Evolutionary conservation across 2,888 invertebrate genomes (phyloP).

Genomic region (Mayetiola destructor): DNA sequence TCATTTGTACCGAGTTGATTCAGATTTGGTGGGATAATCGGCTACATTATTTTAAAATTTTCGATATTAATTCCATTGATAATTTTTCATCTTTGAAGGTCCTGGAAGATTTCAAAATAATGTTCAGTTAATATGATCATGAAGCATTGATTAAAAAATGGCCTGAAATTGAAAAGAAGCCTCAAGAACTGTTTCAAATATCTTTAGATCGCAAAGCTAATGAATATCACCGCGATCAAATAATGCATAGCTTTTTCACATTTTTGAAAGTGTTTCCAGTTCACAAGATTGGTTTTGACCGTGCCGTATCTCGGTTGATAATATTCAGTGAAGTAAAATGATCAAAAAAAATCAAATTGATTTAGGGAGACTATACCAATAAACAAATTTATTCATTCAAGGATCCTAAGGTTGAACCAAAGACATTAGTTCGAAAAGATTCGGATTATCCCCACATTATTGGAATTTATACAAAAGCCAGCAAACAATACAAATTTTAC

Average conservation of each 20-base stretch:
- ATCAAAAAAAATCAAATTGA: background rate
- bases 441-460: background rate
- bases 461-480: background rate
- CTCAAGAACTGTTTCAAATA: background rate
- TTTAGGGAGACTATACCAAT: background rate
- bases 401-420: background rate
- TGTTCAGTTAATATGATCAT: background rate
- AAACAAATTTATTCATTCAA: background rate
- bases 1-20: background rate
- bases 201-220: background rate
- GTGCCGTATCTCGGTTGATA: background rate
- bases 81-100: background rate
- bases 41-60: background rate
- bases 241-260: background rate
- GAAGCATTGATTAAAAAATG: background rate
- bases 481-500: background rate
- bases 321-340: background rate
- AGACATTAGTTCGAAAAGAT: background rate
- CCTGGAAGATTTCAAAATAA: background rate
- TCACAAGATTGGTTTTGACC: background rate
- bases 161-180: background rate
- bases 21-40: background rate
- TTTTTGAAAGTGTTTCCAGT: background rate
- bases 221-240: background rate
- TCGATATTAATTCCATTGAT: background rate